A percentile compares a stretch with the other conserved stretches of the same genome.
Conservation (phyloP, 2,797 vertebrate genomes). For the Lepilemur ruficaudatus region DNA sequence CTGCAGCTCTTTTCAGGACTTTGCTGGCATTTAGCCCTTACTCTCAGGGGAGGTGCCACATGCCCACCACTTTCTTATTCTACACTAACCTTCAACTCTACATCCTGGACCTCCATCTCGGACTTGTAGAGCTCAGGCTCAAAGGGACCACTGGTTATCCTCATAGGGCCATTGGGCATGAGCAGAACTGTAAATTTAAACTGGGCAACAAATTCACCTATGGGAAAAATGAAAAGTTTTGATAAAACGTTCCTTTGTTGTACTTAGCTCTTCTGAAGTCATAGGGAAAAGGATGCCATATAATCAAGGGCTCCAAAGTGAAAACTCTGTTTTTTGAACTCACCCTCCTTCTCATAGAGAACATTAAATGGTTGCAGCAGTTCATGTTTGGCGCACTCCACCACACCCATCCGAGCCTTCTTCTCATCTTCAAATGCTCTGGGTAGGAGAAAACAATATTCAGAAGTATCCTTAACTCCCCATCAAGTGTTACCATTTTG, state of each 20-base stretch:
- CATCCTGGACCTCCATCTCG: constrained; percentile 94
- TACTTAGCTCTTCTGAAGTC: not conserved
- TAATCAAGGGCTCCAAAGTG: not conserved
- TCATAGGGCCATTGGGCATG: constrained; percentile 96
- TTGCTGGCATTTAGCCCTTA: not conserved
- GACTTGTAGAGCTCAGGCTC: constrained; percentile 96
- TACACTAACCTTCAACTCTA: constrained; percentile 92
- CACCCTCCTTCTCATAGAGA: constrained; percentile 97
- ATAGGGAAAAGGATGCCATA: rapidly evolving
- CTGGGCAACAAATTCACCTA: constrained; percentile 96
- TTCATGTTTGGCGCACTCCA: constrained; percentile 98
- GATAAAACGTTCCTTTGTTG: not conserved
- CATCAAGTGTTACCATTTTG: not conserved
- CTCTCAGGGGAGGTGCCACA: not conserved
- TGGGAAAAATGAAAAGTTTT: constrained; percentile 38
- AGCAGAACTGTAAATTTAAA: constrained; percentile 98
- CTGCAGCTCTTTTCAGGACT: not conserved
- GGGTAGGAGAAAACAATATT: not conserved
- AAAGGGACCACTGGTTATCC: constrained; percentile 94
- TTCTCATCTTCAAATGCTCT: constrained; percentile 98
- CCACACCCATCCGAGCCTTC: constrained; percentile 96
- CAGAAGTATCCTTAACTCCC: not conserved
- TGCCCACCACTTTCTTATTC: not conserved
- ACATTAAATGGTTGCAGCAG: constrained; percentile 97
- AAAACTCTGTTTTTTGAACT: constrained; percentile 69